These are phyloP conservation scores for Euclidia mi DNA, from an alignment of 2,888 invertebrate species.

Conservation along the genomic window DNA sequence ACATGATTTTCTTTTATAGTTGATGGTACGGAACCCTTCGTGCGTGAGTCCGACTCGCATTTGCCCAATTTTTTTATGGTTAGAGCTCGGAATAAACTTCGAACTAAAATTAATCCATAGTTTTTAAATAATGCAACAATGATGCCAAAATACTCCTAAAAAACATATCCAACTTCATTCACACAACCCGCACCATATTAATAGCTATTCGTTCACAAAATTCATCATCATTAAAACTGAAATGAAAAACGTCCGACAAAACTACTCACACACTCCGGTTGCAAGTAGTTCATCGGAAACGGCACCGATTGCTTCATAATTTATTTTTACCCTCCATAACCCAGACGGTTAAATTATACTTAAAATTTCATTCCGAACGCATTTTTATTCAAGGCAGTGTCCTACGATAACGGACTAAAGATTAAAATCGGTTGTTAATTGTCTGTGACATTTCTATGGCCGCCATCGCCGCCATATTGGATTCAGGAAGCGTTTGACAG, in stretches of 20 bases:
- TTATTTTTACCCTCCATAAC: slow-evolving; percentile 45
- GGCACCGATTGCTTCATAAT: slow-evolving; percentile 31
- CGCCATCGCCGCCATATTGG: slow-evolving; percentile 73
- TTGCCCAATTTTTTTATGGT: too few species aligned
- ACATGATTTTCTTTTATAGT: too few species aligned
- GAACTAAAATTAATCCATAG: too few species aligned
- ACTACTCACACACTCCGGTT: not conserved
- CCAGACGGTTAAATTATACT: slow-evolving; percentile 56
- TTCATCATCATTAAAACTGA: slow-evolving; percentile 3
- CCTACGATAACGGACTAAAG: slow-evolving; percentile 57
- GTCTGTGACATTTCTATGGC: slow-evolving; percentile 59
- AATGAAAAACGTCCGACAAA: not conserved
- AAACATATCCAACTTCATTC: too few species aligned
- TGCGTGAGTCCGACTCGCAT: too few species aligned
- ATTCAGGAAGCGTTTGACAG: slow-evolving; percentile 78
- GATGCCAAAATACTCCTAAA: too few species aligned
- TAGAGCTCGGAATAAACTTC: too few species aligned
- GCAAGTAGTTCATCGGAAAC: slow-evolving; percentile 12
- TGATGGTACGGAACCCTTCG: too few species aligned
- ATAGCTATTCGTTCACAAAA: too few species aligned
- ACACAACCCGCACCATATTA: too few species aligned
- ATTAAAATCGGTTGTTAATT: slow-evolving; percentile 61
- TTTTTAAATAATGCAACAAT: too few species aligned
- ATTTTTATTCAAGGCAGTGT: slow-evolving; percentile 53
- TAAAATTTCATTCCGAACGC: slow-evolving; percentile 49